Percentiles rank a stretch among this genome's conserved stretches.
Conservation (phyloP, 2,113 vertebrate species). For the Passer domesticus region DNA sequence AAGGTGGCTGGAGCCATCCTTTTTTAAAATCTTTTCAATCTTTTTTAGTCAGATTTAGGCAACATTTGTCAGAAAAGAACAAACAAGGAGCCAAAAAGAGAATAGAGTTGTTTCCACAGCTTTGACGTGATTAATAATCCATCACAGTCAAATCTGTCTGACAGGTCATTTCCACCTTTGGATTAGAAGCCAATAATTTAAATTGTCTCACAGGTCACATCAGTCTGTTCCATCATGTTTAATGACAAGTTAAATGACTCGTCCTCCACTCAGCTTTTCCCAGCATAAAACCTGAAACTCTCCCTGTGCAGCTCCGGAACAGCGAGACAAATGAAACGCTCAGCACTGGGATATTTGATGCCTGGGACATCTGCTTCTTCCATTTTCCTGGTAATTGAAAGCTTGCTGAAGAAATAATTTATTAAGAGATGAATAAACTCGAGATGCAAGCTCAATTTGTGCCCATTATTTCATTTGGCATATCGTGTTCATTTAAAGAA, state of each 20-base stretch:
- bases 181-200: conserved; percentile 9
- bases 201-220: conserved; percentile 17
- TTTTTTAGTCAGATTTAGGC: not conserved
- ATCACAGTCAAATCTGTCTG: not conserved
- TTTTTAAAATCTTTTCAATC: not conserved
- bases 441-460: conserved; percentile 52
- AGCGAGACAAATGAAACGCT: not conserved
- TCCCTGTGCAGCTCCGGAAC: not conserved
- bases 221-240: conserved; percentile 28
- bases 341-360: not conserved
- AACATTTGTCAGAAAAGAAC: not conserved
- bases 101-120: not conserved
- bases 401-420: conserved; percentile 31
- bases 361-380: conserved; percentile 3
- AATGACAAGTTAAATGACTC: conserved; percentile 44
- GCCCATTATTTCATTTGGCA: conserved; percentile 38
- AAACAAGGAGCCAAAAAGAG: not conserved
- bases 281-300: not conserved
- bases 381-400: conserved; percentile 54
- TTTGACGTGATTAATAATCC: not conserved
- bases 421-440: conserved; percentile 51
- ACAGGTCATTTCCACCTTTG: conserved; percentile 39
- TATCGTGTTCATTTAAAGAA: conserved; percentile 29
- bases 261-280: not conserved
- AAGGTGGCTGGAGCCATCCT: not conserved